Base-by-base conservation (phyloP, 2,113 vertebrate species). In the Stercorarius parasiticus region DNA sequence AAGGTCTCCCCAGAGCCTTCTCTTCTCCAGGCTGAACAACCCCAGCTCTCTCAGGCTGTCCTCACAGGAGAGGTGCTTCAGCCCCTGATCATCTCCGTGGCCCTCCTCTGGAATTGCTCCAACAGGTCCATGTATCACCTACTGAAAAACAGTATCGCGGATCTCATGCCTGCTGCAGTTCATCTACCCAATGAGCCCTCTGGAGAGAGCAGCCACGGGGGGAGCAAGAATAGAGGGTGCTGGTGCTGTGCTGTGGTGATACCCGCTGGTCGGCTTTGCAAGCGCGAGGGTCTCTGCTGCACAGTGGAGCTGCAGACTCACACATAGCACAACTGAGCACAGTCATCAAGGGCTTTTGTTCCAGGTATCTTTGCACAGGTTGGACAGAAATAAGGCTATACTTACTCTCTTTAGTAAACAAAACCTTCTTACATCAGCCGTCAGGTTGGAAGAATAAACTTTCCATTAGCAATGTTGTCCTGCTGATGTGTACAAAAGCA, bases 101-200 rank as follows among this genome's bases (percentile, higher is more conserved):
- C 62, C 32, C 27, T 42, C 62, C 40, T 65, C 62, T 43, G 38
- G 40, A 42, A 9, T 10, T 15, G 40, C 40, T 40, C 26, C 61
- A 40, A 40, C 38, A 64, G 61, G 26, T 40, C 38, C 38, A 40
- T 12, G 25, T 9, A 50, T 15, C 16, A 18, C 29, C 34, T 8
- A 42, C 13, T 52, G 36, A 69, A 80, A 36, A 72, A 11, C 42
- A 16, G 2, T 8, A 30, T 13, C 2, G 0, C 1, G 6, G 64
- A 22, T 29, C 58, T 58, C 2, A 0, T 6, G 13, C 14, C 34
- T 47, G 38, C 27, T 26, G 71, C n/a, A 0, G 0, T 7, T 71
- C 34, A 34, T 6, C 47, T 5, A 3, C 5, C 4, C 8, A 0
- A 0, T 1, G 59, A 67, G 34, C 40, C 11, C 47, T 20, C 19